phyloP scores from a whole-genome alignment of 2,113 vertebrate species.

The Tetrax tetrax region DNA sequence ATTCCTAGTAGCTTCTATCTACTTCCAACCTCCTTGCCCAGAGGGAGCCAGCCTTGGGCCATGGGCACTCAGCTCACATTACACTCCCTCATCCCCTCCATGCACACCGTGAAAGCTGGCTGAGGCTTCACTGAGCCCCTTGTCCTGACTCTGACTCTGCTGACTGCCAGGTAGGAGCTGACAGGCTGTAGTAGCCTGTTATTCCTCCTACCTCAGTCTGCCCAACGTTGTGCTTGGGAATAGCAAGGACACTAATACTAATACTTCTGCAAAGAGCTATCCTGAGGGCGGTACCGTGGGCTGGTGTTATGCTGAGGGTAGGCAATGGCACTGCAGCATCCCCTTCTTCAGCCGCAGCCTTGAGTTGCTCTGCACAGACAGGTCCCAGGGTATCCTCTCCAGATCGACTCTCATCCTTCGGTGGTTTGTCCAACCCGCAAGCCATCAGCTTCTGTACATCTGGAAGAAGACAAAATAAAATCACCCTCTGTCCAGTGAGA shows the following conservation, averaged over 20 bases:
- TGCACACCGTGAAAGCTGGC: background rate
- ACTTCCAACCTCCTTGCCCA: background rate
- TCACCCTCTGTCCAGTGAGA: background rate
- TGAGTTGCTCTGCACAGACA: background rate
- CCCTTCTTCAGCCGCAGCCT: slow-evolving; percentile 49
- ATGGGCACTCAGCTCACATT: background rate
- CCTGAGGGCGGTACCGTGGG: slow-evolving; percentile 33
- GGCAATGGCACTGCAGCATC: slow-evolving; percentile 62
- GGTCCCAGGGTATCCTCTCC: slow-evolving; percentile 25
- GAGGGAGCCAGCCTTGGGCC: background rate
- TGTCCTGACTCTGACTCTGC: background rate
- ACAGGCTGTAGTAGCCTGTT: background rate
- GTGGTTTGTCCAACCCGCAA: slow-evolving; percentile 73
- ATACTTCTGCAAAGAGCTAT: background rate
- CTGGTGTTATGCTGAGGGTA: slow-evolving; percentile 69
- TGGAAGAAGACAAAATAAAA: slow-evolving; percentile 53
- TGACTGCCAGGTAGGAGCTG: background rate
- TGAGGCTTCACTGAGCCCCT: background rate
- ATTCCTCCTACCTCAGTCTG: background rate
- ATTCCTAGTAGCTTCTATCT: background rate
- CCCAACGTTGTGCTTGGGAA: background rate
- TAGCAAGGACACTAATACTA: background rate
- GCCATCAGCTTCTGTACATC: slow-evolving; percentile 86
- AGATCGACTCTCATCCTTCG: slow-evolving; percentile 62
- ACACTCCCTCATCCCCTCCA: background rate